These are phyloP conservation scores for Automeris io DNA, from an alignment of 2,888 invertebrate species.

Conservation along the genomic window DNA sequence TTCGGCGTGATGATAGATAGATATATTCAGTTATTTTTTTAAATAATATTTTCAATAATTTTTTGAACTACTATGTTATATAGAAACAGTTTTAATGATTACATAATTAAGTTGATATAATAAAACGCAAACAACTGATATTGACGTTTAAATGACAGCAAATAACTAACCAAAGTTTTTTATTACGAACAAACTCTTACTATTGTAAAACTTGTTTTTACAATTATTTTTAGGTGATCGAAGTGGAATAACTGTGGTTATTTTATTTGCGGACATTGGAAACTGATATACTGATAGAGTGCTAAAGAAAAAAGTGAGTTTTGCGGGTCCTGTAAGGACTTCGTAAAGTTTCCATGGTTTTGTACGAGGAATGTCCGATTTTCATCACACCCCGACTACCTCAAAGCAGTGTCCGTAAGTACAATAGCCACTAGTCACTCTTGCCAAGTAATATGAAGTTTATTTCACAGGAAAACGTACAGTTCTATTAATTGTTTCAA, in stretches of 20 bases:
- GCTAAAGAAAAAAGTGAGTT: not conserved
- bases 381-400: conserved; percentile 32
- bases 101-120: not conserved
- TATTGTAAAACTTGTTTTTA: conserved; percentile 11
- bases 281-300: not conserved
- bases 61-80: too few relatives aligned
- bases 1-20: too few relatives aligned
- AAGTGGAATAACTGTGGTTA: not conserved
- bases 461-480: too few relatives aligned
- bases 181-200: conserved; percentile 3
- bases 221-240: not conserved
- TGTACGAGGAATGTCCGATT: conserved; percentile 50
- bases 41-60: too few relatives aligned
- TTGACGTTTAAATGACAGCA: conserved; percentile 19
- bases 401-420: conserved; percentile 49
- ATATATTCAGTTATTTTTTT: too few relatives aligned
- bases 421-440: conserved; percentile 7
- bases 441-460: too few relatives aligned
- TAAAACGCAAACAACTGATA: conserved; percentile 9
- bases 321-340: conserved; percentile 16
- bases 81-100: too few relatives aligned
- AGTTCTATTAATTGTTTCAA: too few relatives aligned
- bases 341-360: conserved; percentile 66
- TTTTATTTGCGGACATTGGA: not conserved
- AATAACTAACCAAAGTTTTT: conserved; percentile 4